Conservation (phyloP, 2,113 vertebrate species). For the Chrysemys picta region DNA sequence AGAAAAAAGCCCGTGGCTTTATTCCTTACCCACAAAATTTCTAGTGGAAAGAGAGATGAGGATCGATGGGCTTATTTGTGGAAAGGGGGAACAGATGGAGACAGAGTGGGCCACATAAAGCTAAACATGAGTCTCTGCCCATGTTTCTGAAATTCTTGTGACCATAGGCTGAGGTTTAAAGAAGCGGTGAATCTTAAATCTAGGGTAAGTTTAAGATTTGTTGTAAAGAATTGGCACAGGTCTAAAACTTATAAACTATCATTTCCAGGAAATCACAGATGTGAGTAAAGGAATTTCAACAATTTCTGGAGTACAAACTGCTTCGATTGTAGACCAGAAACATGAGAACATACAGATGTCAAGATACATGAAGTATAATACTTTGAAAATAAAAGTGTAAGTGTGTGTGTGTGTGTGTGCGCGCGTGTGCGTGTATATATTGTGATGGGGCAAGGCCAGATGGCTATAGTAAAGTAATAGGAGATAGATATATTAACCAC, state of each 20-base stretch:
- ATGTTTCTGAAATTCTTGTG: not conserved
- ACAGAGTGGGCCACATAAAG: not conserved
- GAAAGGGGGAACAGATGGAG: not conserved
- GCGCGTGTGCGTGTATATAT: too few relatives aligned
- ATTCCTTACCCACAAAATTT: not conserved
- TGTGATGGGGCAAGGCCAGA: too few relatives aligned
- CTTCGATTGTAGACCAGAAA: not conserved
- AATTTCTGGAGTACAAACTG: not conserved
- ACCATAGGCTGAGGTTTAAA: not conserved
- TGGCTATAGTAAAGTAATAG: too few relatives aligned
- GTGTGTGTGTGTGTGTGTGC: too few relatives aligned
- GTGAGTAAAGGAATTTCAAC: not conserved
- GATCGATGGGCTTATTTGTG: not conserved
- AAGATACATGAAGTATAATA: not conserved
- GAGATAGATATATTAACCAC: too few relatives aligned
- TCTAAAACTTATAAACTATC: not conserved
- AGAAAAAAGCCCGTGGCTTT: not conserved
- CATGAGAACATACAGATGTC: not conserved
- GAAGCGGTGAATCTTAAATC: not conserved
- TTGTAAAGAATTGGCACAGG: not conserved
- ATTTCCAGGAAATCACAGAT: not conserved
- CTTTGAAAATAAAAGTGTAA: not conserved
- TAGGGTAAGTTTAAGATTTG: not conserved
- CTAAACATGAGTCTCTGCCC: not conserved
- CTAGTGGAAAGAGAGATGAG: not conserved